A percentile compares a stretch with the other conserved stretches of the same genome.
These are phyloP conservation scores for Anagrus nilaparvatae DNA, from an alignment of 1,140 invertebrate species.

Conservation along the genomic window DNA sequence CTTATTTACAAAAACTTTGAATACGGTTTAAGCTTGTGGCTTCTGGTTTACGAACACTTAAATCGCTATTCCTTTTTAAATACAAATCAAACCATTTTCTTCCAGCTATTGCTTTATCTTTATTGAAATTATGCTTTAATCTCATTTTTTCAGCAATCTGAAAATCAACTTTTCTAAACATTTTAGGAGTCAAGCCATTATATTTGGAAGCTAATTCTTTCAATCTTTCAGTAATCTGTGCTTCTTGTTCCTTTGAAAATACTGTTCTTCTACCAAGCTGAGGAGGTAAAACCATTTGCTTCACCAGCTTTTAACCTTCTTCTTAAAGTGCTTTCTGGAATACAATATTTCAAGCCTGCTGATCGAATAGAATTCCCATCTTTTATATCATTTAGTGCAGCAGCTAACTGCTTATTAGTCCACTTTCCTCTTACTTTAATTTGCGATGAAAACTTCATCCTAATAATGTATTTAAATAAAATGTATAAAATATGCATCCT, in stretches of 20 bases:
- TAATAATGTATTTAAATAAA: no score
- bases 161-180: conserved; percentile 10
- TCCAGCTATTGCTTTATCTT: conserved; percentile 20
- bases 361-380: background rate
- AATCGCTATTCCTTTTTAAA: conserved; percentile 19
- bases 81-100: conserved; percentile 26
- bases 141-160: conserved; percentile 20
- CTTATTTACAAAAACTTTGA: background rate
- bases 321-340: background rate
- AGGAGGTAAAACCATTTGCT: background rate
- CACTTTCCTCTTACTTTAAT: background rate
- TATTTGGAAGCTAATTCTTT: background rate
- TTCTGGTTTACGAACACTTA: conserved; percentile 20
- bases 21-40: background rate
- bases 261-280: background rate
- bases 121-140: conserved; percentile 23
- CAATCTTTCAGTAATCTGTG: background rate
- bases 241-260: background rate
- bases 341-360: background rate
- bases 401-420: background rate
- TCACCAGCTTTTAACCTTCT: background rate
- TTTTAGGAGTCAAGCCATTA: background rate
- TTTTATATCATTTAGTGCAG: background rate
- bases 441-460: no score
- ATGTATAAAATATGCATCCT: no score